These are phyloP conservation scores for Hipparchia semele DNA, from an alignment of 2,888 invertebrate species.

Conservation along the genomic window DNA sequence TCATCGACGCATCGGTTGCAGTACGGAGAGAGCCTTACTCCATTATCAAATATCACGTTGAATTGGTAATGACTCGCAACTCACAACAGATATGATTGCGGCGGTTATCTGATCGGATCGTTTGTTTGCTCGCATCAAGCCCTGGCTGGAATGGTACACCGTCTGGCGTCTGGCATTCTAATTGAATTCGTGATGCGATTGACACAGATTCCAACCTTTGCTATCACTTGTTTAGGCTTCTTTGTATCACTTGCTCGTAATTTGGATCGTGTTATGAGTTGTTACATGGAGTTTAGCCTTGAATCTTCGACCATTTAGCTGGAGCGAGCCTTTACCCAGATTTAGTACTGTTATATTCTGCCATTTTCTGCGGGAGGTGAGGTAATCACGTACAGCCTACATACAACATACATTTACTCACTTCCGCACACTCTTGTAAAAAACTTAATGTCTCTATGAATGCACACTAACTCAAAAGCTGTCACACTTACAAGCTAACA, in stretches of 20 bases:
- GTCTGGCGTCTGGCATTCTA: slow-evolving; percentile 29
- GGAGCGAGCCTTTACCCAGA: too few relatives aligned
- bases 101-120: slow-evolving; percentile 35
- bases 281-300: neutral
- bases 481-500: too few relatives aligned
- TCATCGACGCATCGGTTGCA: too few relatives aligned
- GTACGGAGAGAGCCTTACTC: too few relatives aligned
- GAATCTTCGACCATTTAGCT: neutral
- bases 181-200: slow-evolving; percentile 26
- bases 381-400: too few relatives aligned
- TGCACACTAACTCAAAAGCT: too few relatives aligned
- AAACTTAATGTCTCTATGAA: too few relatives aligned
- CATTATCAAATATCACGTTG: slow-evolving; percentile 19
- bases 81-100: slow-evolving; percentile 7
- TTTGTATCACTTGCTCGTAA: neutral
- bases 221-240: neutral
- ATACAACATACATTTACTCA: too few relatives aligned
- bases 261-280: neutral
- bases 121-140: slow-evolving; percentile 18
- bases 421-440: too few relatives aligned
- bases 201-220: slow-evolving; percentile 19
- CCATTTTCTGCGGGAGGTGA: too few relatives aligned
- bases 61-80: slow-evolving; percentile 27
- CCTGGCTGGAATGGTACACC: slow-evolving; percentile 17
- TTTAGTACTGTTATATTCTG: too few relatives aligned